A percentile compares a stretch with the other conserved stretches of the same genome.
Evolutionary conservation across 2,113 vertebrate genomes (phyloP).

Genomic region (Sisor rabdophorus): DNA sequence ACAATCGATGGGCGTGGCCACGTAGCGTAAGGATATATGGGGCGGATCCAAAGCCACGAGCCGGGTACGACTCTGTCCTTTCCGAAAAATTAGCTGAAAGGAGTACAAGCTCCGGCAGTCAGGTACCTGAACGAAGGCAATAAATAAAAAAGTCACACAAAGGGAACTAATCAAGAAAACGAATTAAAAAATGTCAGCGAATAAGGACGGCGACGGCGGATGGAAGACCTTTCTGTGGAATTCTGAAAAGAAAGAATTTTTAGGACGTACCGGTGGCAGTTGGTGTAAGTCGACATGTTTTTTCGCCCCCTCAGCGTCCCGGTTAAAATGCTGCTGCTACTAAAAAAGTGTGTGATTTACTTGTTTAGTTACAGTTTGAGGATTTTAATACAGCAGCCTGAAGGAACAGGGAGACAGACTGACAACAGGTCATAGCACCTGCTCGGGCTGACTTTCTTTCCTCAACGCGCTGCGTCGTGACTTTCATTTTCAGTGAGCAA

Average conservation of each 20-base stretch:
- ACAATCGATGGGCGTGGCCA: constrained; percentile 62
- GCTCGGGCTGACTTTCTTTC: constrained; percentile 57
- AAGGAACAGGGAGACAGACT: not conserved
- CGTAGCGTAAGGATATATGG: constrained; percentile 59
- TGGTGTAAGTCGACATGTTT: constrained; percentile 79
- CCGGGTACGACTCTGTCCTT: constrained; percentile 67
- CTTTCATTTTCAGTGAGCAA: constrained; percentile 58
- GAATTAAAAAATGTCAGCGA: constrained; percentile 72
- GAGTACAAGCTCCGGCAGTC: constrained; percentile 47
- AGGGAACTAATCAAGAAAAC: constrained; percentile 38
- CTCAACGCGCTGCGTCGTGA: constrained; percentile 59
- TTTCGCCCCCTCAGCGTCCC: not conserved
- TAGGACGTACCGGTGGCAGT: constrained; percentile 84
- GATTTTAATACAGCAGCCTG: not conserved
- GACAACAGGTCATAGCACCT: constrained; percentile 59
- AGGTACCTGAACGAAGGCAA: not conserved
- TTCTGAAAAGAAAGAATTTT: constrained; percentile 84
- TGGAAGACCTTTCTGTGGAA: constrained; percentile 90
- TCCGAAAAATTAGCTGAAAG: constrained; percentile 52
- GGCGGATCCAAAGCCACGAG: constrained; percentile 59
- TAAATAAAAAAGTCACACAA: constrained; percentile 32
- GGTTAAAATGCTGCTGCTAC: no score
- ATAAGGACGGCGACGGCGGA: constrained; percentile 80
- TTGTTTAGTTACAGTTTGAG: not conserved
- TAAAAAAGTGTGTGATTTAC: not conserved